Percentiles rank a stretch among this genome's conserved stretches.
These are phyloP conservation scores for Coelopa frigida DNA, from an alignment of 1,140 invertebrate species.

Conservation along the genomic window DNA sequence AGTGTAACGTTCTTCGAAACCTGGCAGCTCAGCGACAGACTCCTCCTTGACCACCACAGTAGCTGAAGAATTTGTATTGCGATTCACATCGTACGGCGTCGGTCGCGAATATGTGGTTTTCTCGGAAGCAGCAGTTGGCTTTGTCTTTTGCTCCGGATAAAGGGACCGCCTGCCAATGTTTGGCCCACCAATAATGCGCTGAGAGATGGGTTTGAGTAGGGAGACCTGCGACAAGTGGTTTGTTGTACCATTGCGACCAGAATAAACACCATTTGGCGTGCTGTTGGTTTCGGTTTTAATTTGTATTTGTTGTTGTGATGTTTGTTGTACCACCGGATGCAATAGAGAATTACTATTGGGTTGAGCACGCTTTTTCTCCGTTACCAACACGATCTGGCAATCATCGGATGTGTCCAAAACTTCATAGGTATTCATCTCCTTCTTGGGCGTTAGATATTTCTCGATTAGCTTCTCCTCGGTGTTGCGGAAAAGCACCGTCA, in stretches of 20 bases:
- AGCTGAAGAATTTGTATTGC: background rate
- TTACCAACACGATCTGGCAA: too few relatives aligned
- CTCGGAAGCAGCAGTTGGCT: background rate
- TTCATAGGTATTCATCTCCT: constrained; percentile 13
- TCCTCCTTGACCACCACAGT: background rate
- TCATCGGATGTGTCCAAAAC: constrained; percentile 13
- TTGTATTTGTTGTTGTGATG: background rate
- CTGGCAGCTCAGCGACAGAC: background rate
- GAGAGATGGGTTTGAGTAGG: constrained; percentile 11
- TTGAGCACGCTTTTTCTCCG: too few relatives aligned
- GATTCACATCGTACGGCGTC: constrained; percentile 1
- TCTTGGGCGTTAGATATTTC: constrained; percentile 13
- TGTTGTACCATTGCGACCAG: background rate
- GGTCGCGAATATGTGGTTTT: background rate
- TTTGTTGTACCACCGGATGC: too few relatives aligned
- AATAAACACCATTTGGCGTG: background rate
- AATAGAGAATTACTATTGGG: too few relatives aligned
- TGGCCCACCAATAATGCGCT: background rate
- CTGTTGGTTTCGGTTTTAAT: background rate
- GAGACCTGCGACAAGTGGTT: constrained; percentile 1
- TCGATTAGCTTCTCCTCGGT: constrained; percentile 36
- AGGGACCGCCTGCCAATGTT: background rate
- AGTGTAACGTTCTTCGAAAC: constrained; percentile 14
- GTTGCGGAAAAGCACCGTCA: constrained; percentile 23
- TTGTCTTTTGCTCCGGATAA: background rate